Conservation (phyloP, 2,888 invertebrate species). For the Eutolmus rufibarbis region DNA sequence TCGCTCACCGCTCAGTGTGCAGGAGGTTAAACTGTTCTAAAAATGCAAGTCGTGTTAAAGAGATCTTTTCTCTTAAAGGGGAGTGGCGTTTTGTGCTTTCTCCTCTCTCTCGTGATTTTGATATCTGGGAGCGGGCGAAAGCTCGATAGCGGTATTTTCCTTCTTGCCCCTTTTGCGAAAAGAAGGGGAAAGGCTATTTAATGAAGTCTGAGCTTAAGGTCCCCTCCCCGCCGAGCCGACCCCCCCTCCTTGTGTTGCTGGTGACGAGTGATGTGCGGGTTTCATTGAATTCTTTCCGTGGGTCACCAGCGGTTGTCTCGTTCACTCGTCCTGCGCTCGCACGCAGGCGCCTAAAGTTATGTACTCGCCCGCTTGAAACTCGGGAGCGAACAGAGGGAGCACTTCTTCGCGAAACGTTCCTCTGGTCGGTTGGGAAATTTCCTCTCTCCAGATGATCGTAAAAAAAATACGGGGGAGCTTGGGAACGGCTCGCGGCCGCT, state of each 20-base stretch:
- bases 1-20: neutral
- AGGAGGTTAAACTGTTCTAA: neutral
- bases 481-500: neutral
- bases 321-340: neutral
- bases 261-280: neutral
- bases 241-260: too few species aligned
- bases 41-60: neutral
- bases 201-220: neutral
- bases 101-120: neutral
- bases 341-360: constrained; percentile 30
- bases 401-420: neutral
- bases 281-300: neutral
- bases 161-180: neutral
- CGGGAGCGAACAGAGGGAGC: neutral
- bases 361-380: neutral
- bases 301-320: neutral
- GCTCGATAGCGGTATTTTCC: neutral
- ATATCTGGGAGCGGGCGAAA: neutral
- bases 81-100: neutral
- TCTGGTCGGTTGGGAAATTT: neutral
- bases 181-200: neutral
- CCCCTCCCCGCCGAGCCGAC: neutral
- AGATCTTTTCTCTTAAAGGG: neutral
- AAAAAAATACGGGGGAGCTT: neutral
- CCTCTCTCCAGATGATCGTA: constrained; percentile 1